Evolutionary conservation across 2,113 vertebrate genomes (phyloP).

Genomic region (Crypturellus undulatus): DNA sequence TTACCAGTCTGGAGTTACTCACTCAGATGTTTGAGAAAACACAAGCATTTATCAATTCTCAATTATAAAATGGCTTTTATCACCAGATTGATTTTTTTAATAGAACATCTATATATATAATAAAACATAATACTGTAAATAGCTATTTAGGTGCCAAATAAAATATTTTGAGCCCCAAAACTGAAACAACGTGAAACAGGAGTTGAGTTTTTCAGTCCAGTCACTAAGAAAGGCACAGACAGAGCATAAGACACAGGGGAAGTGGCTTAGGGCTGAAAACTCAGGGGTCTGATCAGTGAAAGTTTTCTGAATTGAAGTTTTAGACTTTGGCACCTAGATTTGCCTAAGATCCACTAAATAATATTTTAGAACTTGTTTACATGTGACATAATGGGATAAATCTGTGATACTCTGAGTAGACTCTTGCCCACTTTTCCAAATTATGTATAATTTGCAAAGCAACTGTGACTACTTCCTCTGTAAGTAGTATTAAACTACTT

Average conservation of each 20-base stretch:
- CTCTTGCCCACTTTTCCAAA: background rate
- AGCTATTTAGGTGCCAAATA: background rate
- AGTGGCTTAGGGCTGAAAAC: background rate
- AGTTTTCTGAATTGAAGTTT: background rate
- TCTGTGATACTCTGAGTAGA: background rate
- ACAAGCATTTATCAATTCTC: background rate
- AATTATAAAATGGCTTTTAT: background rate
- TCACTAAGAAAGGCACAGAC: background rate
- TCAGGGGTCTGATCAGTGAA: background rate
- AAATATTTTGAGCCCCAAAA: background rate
- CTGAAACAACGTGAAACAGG: background rate
- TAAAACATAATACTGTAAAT: background rate
- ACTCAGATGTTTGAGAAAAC: background rate
- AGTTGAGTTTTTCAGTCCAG: background rate
- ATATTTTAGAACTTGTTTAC: background rate
- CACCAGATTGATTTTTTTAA: background rate
- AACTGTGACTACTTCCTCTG: background rate
- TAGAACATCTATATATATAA: background rate
- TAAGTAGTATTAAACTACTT: background rate
- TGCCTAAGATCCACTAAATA: background rate
- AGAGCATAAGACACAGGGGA: background rate
- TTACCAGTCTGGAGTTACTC: background rate
- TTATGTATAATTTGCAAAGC: background rate
- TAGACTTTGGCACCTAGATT: background rate
- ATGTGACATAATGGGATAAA: background rate